Base-by-base conservation (phyloP, 2,113 vertebrate species). In the Muntiacus muntjak region DNA sequence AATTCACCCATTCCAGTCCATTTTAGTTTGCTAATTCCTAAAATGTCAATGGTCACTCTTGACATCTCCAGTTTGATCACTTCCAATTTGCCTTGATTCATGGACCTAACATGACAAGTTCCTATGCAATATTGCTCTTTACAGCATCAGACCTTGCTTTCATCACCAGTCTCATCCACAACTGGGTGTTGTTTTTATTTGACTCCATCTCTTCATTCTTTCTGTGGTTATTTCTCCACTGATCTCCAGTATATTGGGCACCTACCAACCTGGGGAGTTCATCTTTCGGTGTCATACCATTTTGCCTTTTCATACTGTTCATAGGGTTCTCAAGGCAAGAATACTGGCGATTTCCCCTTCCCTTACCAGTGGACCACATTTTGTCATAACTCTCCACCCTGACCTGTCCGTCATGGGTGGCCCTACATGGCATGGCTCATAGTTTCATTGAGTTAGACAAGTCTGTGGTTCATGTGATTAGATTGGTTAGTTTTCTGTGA, bases 321-420 rank as follows among this genome's bases (percentile, higher is more conserved):
- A 19, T 67, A 33, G 33, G 64, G 33, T 67, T 67, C 33, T 67
- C 64, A 67, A 67, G 64, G 33, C 64, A 67, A 21, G 8, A 67
- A 67, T 10, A 21, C 17, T 67, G 33, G 8, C 1, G 0, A 6
- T 21, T n/a, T n/a, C 30, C 30, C 64, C n/a, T 36, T 67, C 64
- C 8, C 8, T 36, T 19, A n/a, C 33, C 64, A 19, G 33, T 19
- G 4, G 7, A 67, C 33, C 16, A n/a, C 33, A n/a, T 1, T 67
- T 2, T 67, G 33, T 67, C 64, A 67, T 33, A n/a, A n/a, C 62
- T 64, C 62, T 64, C 33, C 33, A 64, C 62, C 16, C 4, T 62
- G 60, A 62, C 28, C 30, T 0, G 0, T 33, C 30, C 0, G 0
- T 64, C 62, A n/a, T 64, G 16, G 30, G 62, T 33, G 15, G 15